Evolutionary conservation across 2,888 invertebrate genomes (phyloP), one percentile per base, ranked within the genome.

Genomic region (Eristalis pertinax): DNA sequence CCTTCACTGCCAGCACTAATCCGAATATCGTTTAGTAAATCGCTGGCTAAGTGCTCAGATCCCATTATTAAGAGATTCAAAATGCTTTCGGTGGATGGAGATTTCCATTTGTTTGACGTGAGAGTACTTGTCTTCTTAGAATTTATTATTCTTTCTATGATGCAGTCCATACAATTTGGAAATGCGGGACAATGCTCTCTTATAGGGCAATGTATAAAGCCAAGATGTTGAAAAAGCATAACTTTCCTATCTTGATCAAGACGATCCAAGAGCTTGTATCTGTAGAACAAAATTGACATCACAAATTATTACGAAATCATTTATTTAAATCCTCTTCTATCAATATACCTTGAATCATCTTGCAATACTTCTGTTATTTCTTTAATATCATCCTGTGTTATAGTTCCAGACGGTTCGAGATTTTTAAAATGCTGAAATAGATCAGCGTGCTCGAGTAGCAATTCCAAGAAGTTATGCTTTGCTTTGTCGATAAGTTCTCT

Each of bases 141-240:
- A 86, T 95, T 95, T 89, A 96, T 93, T 90, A 96, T 95, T 90
- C 96, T 94, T 92, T 96, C 96, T 89, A 97, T 95, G 70, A 96
- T 94, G 82, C 95, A 95, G 92, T 97, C 97, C 95, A 96, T 96
- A 91, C 97, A 97, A 91, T 96, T 97, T 68, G 96, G 95, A 91
- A 95, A 97, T 64, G 98, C 97, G 15, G 98, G 98, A 92, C 99
- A 99, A 92, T 98, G 98, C 93, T 98, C 98, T 75, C 97, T 94
- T 93, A 98, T 97, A 15, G 99, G 98, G 92, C 97, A 98, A 93
- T 99, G 98, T 77, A 99, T 97, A 93, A 99, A 99, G 81, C 98
- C 98, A 62, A 99, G 94, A 93, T 99, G 99, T 93, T 98, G 98
- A 91, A 98, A 97, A 84, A 99, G 94, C 96, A 99, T 97, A 89